Percentiles rank a stretch among this genome's conserved stretches.
phyloP scores from a whole-genome alignment of 2,888 invertebrate genomes.

The Corbicula japonica region DNA sequence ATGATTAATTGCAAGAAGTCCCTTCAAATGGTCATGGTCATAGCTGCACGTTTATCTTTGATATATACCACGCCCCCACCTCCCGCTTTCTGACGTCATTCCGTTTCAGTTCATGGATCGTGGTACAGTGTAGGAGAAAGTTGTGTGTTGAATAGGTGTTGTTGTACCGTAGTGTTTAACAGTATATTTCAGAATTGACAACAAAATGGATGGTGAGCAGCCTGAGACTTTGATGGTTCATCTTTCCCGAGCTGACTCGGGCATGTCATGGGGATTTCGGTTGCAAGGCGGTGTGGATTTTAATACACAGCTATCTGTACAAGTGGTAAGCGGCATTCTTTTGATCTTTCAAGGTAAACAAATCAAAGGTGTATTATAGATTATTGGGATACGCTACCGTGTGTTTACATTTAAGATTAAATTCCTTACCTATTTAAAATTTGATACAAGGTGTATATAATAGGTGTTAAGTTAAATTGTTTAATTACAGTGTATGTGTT shows the following conservation, averaged over 20 bases:
- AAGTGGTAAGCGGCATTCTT: constrained; percentile 87
- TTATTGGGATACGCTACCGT: constrained; percentile 30
- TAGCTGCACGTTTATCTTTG: too few species aligned
- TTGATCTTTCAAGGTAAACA: constrained; percentile 43
- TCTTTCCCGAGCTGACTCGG: constrained; percentile 76
- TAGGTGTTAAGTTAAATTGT: too few species aligned
- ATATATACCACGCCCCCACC: constrained; percentile 47
- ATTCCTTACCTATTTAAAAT: too few species aligned
- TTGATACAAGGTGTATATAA: too few species aligned
- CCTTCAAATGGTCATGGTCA: too few species aligned
- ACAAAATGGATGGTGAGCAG: constrained; percentile 52
- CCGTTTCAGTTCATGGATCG: constrained; percentile 44
- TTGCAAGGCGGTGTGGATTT: constrained; percentile 86
- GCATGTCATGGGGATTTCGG: constrained; percentile 85
- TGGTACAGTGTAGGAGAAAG: constrained; percentile 52
- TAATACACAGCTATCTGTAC: constrained; percentile 84
- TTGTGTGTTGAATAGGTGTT: constrained; percentile 27
- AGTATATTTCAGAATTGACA: too few species aligned
- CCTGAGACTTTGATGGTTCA: constrained; percentile 77
- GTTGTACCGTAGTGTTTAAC: too few species aligned
- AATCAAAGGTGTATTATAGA: constrained; percentile 30
- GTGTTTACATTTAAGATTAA: constrained; percentile 18
- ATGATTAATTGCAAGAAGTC: too few species aligned
- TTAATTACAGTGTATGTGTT: not conserved
- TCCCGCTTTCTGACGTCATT: constrained; percentile 63